A percentile compares a stretch with the other conserved stretches of the same genome.
These are phyloP conservation scores for Oxytorus armatus DNA, from an alignment of 2,888 invertebrate species.

Conservation along the genomic window DNA sequence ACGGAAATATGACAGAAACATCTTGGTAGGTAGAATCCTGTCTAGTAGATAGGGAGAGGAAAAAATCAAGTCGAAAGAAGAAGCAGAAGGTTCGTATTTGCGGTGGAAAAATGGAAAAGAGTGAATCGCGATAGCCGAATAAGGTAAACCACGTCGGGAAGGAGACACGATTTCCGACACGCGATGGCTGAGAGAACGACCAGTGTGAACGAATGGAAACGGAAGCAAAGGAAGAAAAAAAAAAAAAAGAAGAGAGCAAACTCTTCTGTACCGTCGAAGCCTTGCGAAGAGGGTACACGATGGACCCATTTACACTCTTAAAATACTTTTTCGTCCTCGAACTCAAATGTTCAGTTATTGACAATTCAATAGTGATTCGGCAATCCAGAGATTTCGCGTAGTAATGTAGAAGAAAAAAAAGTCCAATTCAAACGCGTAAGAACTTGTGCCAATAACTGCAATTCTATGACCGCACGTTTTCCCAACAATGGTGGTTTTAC, in stretches of 20 bases:
- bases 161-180: constrained; percentile 46
- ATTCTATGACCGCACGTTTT: too few species aligned
- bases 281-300: constrained; percentile 22
- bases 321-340: constrained; percentile 15
- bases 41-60: not conserved
- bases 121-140: constrained; percentile 33
- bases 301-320: constrained; percentile 27
- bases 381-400: not conserved
- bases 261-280: constrained; percentile 15
- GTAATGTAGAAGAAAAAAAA: not conserved
- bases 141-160: constrained; percentile 31
- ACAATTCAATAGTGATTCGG: not conserved
- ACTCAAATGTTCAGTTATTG: not conserved
- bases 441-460: not conserved
- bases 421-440: not conserved
- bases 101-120: constrained; percentile 38
- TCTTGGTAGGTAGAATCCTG: not conserved
- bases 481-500: too few species aligned
- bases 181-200: constrained; percentile 38
- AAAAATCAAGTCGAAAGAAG: constrained; percentile 2
- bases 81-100: constrained; percentile 1
- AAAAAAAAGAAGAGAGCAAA: constrained; percentile 34
- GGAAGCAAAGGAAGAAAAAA: constrained; percentile 35
- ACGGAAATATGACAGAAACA: not conserved
- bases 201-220: constrained; percentile 27